Base-by-base conservation (phyloP, 2,113 vertebrate genomes). In the Sula dactylatra region DNA sequence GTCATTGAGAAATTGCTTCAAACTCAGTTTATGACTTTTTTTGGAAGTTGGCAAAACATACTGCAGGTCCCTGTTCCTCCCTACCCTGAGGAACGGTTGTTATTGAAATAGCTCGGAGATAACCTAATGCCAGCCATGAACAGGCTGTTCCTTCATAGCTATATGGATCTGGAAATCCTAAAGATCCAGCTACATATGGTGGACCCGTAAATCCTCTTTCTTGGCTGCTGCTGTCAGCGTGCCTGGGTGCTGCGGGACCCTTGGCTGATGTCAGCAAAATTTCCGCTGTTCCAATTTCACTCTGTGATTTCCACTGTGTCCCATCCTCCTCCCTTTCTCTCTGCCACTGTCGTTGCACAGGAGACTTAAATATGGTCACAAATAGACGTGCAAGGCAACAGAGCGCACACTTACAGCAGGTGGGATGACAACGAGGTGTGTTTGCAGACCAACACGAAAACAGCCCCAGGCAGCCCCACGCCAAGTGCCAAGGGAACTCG, bases 401-500 rank as follows among this genome's bases (percentile, higher is more conserved):
- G 15, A 6, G 42, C 7, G 1, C 13, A 31, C 13, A 0, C 5
- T 5, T 15, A 14, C 32, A 14, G 84, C 31, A 5, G 44, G 77
- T 49, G 54, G 49, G 49, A 5, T 7, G 81, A 54, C 22, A 42
- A 0, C 4, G 4, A 69, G 78, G 3, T 2, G 49, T 18, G 25
- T 29, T 25, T 59, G 58, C 70, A 50, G 77, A 26, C 27, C 85
- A 8, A 1, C n/a, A 11, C 0, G 6, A 19, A 16, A 50, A 4
- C 73, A 40, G 40, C 76, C 34, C 64, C 49, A 0, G 0, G 56
- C 52, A 13, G 40, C 56, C 61, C 55, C 54, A 9, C 9, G 32
- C n/a, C 20, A 20, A 5, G 5, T 1, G 32, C 38, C 16, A 1
- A 0, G 10, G 80, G 15, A 54, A 15, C 21, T 2, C 0, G 1